A percentile compares a stretch with the other conserved stretches of the same genome.
These are phyloP conservation scores for Cottoperca gobio DNA, from an alignment of 2,797 vertebrate species.

Conservation along the genomic window DNA sequence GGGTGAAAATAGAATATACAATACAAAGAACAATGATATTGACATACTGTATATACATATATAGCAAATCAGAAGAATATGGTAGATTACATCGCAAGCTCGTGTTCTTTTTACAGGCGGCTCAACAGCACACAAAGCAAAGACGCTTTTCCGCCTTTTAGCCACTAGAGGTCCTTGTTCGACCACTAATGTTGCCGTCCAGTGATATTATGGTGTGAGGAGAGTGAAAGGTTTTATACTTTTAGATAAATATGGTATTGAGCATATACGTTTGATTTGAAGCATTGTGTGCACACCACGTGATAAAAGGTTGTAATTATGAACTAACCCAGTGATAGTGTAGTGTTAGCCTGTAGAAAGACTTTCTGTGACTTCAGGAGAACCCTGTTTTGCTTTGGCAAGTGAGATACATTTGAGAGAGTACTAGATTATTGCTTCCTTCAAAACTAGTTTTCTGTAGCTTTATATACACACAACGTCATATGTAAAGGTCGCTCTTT, in stretches of 20 bases:
- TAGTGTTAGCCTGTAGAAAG: background rate
- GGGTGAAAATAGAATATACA: too few relatives aligned
- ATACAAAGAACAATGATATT: too few relatives aligned
- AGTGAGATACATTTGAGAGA: background rate
- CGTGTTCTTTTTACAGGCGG: background rate
- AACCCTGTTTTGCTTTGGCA: background rate
- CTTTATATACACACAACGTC: background rate
- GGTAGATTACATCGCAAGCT: too few relatives aligned
- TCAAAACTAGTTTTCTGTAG: background rate
- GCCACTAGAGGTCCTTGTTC: constrained; percentile 48
- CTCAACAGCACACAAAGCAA: background rate
- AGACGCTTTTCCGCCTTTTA: background rate
- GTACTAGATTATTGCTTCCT: background rate
- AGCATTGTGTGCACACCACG: background rate
- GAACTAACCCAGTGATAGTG: background rate
- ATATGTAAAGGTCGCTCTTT: background rate
- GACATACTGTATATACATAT: too few relatives aligned
- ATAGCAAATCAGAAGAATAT: too few relatives aligned
- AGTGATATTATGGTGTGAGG: background rate
- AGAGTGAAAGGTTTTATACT: background rate
- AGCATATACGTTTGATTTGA: background rate
- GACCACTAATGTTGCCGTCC: background rate
- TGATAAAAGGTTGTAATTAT: background rate
- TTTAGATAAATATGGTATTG: background rate
- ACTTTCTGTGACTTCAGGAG: background rate